Conservation (phyloP, 2,888 invertebrate genomes). For the Dryadula phaetusa region DNA sequence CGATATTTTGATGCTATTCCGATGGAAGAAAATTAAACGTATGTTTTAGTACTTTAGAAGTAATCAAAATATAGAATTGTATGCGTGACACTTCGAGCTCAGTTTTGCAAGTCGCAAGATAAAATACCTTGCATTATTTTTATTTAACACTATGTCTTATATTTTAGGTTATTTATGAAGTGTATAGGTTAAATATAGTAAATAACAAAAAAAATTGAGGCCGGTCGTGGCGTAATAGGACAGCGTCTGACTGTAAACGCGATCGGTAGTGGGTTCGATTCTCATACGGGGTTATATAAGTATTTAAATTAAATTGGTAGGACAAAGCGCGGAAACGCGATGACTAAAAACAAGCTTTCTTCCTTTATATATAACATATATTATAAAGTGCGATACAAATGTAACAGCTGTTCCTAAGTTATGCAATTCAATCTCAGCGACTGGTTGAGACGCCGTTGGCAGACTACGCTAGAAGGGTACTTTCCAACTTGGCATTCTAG, state of each 20-base stretch:
- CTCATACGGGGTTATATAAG: too few relatives aligned
- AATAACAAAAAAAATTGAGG: too few relatives aligned
- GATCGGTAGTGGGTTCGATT: too few relatives aligned
- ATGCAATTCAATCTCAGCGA: constrained; percentile 37
- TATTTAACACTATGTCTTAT: too few relatives aligned
- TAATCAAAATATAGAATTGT: constrained; percentile 30
- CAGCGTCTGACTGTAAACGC: too few relatives aligned
- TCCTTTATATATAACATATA: background rate
- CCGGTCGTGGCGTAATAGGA: too few relatives aligned
- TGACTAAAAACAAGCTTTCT: too few relatives aligned
- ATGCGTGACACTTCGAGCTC: constrained; percentile 20
- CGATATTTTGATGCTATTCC: constrained; percentile 32
- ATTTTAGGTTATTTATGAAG: background rate
- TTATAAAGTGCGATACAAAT: constrained; percentile 10
- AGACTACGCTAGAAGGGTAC: constrained; percentile 38
- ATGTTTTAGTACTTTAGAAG: background rate
- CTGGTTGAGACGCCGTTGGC: constrained; percentile 33
- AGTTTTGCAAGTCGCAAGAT: constrained; percentile 53
- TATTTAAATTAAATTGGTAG: too few relatives aligned
- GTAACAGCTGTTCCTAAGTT: constrained; percentile 33
- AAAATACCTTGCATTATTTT: constrained; percentile 61
- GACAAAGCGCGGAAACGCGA: too few relatives aligned
- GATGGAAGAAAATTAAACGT: background rate
- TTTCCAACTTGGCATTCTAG: constrained; percentile 49
- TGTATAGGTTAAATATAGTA: background rate